Evolutionary conservation across 2,113 vertebrate species (phyloP).

Genomic region (Donacobius atricapilla): DNA sequence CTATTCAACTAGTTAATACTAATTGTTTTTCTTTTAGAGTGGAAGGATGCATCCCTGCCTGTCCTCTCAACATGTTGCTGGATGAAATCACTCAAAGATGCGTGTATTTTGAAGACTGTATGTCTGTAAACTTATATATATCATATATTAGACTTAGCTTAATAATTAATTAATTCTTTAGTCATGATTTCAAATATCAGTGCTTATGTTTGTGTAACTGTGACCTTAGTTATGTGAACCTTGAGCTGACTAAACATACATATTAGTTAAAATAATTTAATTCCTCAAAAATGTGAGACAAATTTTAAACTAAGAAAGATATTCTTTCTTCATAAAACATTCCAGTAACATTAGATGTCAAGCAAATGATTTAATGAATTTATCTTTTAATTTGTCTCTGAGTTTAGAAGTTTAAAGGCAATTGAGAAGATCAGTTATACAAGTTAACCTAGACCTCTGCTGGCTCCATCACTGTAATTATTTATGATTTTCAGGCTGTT

Average conservation of each 20-base stretch:
- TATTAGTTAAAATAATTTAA: background rate
- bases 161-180: background rate
- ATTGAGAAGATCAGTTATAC: background rate
- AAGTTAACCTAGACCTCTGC: background rate
- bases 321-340: background rate
- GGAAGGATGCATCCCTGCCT: slow-evolving; percentile 90
- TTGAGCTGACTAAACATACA: background rate
- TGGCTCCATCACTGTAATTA: background rate
- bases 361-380: background rate
- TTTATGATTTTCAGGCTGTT: background rate
- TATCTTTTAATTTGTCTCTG: background rate
- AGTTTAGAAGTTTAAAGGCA: background rate
- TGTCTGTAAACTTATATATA: slow-evolving; percentile 49
- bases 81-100: slow-evolving; percentile 94
- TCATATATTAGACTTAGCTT: background rate
- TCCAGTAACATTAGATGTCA: background rate
- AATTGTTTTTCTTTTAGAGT: slow-evolving; percentile 76
- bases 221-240: background rate
- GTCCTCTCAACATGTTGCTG: slow-evolving; percentile 85
- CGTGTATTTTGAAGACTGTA: slow-evolving; percentile 90
- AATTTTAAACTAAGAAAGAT: background rate
- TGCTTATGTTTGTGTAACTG: background rate
- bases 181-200: background rate
- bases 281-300: background rate
- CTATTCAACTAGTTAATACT: background rate